Evolutionary conservation across 2,888 invertebrate genomes (phyloP).

Genomic region (Melinaea menophilus): DNA sequence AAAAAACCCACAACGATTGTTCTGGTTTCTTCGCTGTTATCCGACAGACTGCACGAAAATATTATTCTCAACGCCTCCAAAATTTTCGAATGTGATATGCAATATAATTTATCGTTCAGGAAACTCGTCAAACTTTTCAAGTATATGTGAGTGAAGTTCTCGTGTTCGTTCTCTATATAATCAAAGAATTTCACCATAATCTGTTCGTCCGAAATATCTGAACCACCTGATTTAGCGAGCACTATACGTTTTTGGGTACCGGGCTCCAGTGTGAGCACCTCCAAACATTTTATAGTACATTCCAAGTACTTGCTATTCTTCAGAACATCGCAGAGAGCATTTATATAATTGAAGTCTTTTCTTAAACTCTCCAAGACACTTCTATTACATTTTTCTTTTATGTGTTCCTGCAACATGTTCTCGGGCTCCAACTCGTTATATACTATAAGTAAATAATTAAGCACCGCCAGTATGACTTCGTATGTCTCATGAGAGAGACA

Average conservation of each 20-base stretch:
- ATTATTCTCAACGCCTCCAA: conserved; percentile 46
- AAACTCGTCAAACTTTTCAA: conserved; percentile 50
- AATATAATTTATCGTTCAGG: conserved; percentile 37
- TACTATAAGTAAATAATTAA: conserved; percentile 46
- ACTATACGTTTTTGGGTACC: conserved; percentile 48
- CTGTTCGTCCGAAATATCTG: conserved; percentile 34
- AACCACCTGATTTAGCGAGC: conserved; percentile 33
- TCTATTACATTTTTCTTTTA: conserved; percentile 34
- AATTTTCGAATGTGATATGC: conserved; percentile 28
- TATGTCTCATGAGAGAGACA: conserved; percentile 42
- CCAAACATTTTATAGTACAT: conserved; percentile 55
- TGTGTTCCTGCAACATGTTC: conserved; percentile 44
- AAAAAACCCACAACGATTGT: conserved; percentile 49
- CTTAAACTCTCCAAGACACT: conserved; percentile 33
- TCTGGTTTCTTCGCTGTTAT: conserved; percentile 47
- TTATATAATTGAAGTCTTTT: conserved; percentile 36
- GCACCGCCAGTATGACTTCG: conserved; percentile 42
- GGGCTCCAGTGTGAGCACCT: conserved; percentile 46
- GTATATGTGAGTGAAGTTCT: conserved; percentile 56
- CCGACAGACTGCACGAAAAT: conserved; percentile 49
- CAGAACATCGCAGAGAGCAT: conserved; percentile 41
- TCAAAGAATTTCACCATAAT: conserved; percentile 44
- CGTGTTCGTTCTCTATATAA: conserved; percentile 48
- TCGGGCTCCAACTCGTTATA: conserved; percentile 40
- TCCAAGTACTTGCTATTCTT: conserved; percentile 47